These are phyloP conservation scores for Lordiphosa clarofinis DNA, from an alignment of 1,140 invertebrate species.

Conservation along the genomic window DNA sequence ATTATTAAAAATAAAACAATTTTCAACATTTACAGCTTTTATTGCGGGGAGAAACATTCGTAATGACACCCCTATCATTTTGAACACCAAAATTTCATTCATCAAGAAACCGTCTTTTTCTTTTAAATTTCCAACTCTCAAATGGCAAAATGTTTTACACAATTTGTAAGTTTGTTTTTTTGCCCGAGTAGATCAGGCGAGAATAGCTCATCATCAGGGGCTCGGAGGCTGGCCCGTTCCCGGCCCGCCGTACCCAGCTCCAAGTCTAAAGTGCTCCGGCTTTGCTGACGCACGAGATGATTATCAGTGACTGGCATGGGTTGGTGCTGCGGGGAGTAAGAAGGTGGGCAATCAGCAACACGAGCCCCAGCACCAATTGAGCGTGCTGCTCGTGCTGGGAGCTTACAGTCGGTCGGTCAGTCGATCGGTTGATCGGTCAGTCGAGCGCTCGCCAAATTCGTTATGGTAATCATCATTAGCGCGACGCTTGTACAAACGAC, in stretches of 20 bases:
- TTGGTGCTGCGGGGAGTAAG: not conserved
- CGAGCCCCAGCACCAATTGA: constrained; percentile 68
- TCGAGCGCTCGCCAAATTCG: constrained; percentile 49
- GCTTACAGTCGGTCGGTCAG: constrained; percentile 19
- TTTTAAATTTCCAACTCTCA: too few relatives aligned
- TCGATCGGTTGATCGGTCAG: constrained; percentile 27
- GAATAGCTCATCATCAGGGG: constrained; percentile 23
- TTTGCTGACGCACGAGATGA: constrained; percentile 75
- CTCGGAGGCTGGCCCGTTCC: constrained; percentile 10
- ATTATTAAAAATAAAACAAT: too few relatives aligned
- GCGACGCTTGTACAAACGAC: constrained; percentile 2
- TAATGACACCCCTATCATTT: too few relatives aligned
- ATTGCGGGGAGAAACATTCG: too few relatives aligned
- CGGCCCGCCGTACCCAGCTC: constrained; percentile 12
- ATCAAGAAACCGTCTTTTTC: too few relatives aligned
- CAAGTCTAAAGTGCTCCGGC: constrained; percentile 49
- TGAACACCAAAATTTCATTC: too few relatives aligned
- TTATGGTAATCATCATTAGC: constrained; percentile 71
- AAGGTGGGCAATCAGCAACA: constrained; percentile 55
- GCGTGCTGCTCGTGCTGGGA: constrained; percentile 62
- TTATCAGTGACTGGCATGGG: constrained; percentile 40
- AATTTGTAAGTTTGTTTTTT: too few relatives aligned
- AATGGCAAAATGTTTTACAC: too few relatives aligned
- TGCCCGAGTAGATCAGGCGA: too few relatives aligned
- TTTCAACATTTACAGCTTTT: too few relatives aligned